These are phyloP conservation scores for Allophyes oxyacanthae DNA, from an alignment of 2,888 invertebrate species.

Conservation along the genomic window DNA sequence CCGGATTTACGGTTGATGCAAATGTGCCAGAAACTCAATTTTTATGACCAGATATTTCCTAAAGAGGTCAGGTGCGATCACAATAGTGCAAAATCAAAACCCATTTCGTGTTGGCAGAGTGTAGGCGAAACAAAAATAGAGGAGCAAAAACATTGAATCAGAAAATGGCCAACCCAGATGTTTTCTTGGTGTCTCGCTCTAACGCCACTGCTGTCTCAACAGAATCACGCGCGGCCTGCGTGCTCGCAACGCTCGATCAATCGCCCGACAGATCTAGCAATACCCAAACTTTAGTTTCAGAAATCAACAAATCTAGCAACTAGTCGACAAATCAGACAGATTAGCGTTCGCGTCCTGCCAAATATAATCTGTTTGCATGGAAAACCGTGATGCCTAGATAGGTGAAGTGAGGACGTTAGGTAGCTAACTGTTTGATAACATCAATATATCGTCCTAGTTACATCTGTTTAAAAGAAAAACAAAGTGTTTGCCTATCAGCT, in stretches of 20 bases:
- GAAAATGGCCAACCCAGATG: constrained; percentile 69
- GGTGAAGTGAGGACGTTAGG: constrained; percentile 19
- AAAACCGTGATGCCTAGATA: constrained; percentile 36
- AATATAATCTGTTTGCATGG: constrained; percentile 42
- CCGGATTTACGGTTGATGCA: too few species aligned
- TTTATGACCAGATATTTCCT: constrained; percentile 5
- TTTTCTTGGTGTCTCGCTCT: constrained; percentile 71
- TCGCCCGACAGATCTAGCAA: constrained; percentile 41
- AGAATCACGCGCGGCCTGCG: constrained; percentile 63
- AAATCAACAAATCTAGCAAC: constrained; percentile 22
- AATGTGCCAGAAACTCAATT: too few species aligned
- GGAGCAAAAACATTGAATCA: constrained; percentile 61
- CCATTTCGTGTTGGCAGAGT: constrained; percentile 54
- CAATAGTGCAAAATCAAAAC: constrained; percentile 44
- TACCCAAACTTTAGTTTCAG: constrained; percentile 38
- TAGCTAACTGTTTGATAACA: constrained; percentile 35
- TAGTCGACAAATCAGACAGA: constrained; percentile 24
- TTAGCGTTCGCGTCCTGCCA: constrained; percentile 38
- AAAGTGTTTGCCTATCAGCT: constrained; percentile 15
- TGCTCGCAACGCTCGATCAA: constrained; percentile 60
- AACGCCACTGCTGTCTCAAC: constrained; percentile 49
- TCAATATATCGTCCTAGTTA: constrained; percentile 34
- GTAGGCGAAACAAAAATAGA: constrained; percentile 54
- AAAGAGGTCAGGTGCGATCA: constrained; percentile 46
- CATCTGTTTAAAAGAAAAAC: constrained; percentile 8